Evolutionary conservation across 2,888 invertebrate species (phyloP).

Genomic region (Eutolmus rufibarbis): DNA sequence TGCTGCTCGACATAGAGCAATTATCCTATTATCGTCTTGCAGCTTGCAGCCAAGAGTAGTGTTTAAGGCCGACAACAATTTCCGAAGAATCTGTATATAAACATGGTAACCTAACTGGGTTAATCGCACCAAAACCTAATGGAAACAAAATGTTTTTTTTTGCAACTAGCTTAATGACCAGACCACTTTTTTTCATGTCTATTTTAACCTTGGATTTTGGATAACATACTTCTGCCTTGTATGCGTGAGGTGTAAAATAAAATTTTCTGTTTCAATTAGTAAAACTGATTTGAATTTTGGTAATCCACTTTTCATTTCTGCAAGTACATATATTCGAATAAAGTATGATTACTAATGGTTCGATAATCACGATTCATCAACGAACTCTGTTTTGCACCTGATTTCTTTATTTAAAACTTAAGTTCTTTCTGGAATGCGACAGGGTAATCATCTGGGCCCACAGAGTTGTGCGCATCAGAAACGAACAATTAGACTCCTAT

Average conservation of each 20-base stretch:
- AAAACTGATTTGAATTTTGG: too few relatives aligned
- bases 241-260: not conserved
- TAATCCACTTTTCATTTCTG: too few relatives aligned
- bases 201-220: not conserved
- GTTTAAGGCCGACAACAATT: not conserved
- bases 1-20: not conserved
- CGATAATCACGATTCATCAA: too few relatives aligned
- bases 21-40: not conserved
- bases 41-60: not conserved
- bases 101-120: not conserved
- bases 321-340: too few relatives aligned
- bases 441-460: too few relatives aligned
- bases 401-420: too few relatives aligned
- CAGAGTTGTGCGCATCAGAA: too few relatives aligned
- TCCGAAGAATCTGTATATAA: not conserved
- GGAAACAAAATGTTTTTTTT: not conserved
- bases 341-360: too few relatives aligned
- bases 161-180: not conserved
- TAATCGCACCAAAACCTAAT: not conserved
- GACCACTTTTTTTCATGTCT: not conserved
- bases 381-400: too few relatives aligned
- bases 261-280: not conserved
- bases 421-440: too few relatives aligned
- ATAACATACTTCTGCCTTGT: not conserved
- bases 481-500: too few relatives aligned